phyloP scores from a whole-genome alignment of 2,888 invertebrate genomes.

The Dasypogon diadema region DNA sequence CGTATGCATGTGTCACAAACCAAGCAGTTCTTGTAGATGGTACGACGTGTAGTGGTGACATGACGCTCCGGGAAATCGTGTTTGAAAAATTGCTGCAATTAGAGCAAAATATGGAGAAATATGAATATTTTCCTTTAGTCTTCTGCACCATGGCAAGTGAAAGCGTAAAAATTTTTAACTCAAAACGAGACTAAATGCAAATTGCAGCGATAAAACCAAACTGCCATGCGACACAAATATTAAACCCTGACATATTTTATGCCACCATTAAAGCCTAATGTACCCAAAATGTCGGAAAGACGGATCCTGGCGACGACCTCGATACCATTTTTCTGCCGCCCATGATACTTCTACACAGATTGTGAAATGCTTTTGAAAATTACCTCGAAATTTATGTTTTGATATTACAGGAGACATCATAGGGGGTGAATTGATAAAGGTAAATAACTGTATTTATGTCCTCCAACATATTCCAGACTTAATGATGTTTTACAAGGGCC shows the following conservation, averaged over 20 bases:
- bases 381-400: constrained; percentile 13
- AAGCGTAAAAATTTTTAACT: constrained; percentile 4
- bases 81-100: constrained; percentile 68
- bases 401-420: not conserved
- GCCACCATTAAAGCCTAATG: constrained; percentile 42
- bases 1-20: constrained; percentile 69
- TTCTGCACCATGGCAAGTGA: not conserved
- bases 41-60: constrained; percentile 66
- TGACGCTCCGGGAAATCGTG: constrained; percentile 68
- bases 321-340: not conserved
- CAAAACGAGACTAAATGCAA: constrained; percentile 12
- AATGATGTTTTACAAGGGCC: constrained; percentile 33
- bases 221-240: not conserved
- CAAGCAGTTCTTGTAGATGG: constrained; percentile 68
- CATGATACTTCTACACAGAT: not conserved
- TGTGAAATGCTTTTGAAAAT: constrained; percentile 39
- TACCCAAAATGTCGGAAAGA: constrained; percentile 3
- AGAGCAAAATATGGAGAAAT: constrained; percentile 5
- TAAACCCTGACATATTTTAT: constrained; percentile 19
- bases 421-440: constrained; percentile 27
- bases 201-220: constrained; percentile 24
- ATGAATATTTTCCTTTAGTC: not conserved
- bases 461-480: constrained; percentile 8
- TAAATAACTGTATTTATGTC: not conserved
- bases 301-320: not conserved